Percentiles rank a stretch among this genome's conserved stretches.
These are phyloP conservation scores for Drosophila greeni DNA, from an alignment of 2,888 invertebrate genomes.

Conservation along the genomic window DNA sequence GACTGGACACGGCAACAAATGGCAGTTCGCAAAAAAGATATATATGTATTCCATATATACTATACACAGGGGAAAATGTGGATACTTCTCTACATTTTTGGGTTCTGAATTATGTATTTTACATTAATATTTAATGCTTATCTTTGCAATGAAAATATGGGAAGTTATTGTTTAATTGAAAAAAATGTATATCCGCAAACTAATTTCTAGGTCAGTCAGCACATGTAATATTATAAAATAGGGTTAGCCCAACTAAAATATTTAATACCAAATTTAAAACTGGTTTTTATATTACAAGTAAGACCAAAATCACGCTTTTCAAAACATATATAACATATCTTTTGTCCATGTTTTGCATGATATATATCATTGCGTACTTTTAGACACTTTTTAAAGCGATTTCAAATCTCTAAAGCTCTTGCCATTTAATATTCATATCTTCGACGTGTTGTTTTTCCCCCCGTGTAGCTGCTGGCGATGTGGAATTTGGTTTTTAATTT, in stretches of 20 bases:
- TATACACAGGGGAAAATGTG: constrained; percentile 11
- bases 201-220: too few relatives aligned
- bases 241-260: not conserved
- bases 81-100: not conserved
- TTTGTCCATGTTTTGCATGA: not conserved
- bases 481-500: constrained; percentile 65
- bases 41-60: constrained; percentile 3
- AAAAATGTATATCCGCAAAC: too few relatives aligned
- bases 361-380: not conserved
- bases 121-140: not conserved
- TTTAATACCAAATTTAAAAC: not conserved
- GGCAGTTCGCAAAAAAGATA: constrained; percentile 26
- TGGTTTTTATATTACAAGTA: not conserved
- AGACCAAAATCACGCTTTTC: not conserved
- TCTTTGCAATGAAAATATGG: too few relatives aligned
- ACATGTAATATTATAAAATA: too few relatives aligned
- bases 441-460: not conserved
- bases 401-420: not conserved
- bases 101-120: not conserved
- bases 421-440: constrained; percentile 3
- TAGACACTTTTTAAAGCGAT: not conserved
- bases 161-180: not conserved
- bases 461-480: constrained; percentile 29
- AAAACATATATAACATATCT: too few relatives aligned
- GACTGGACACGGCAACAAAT: constrained; percentile 39